Conservation (phyloP, 2,113 vertebrate species). For the Notarius lentiginosus region DNA sequence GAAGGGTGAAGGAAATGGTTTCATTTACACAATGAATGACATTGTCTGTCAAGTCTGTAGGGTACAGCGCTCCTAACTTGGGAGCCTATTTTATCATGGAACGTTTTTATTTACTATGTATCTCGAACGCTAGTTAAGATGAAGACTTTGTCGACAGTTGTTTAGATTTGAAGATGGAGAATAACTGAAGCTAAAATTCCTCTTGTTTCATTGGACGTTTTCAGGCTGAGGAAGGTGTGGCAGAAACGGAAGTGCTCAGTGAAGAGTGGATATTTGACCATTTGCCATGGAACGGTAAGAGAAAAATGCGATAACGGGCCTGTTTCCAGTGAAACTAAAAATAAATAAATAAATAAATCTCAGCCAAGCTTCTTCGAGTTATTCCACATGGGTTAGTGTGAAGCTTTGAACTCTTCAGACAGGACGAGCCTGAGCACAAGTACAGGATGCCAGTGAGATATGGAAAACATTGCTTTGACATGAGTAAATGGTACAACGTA, state of each 20-base stretch:
- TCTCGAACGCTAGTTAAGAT: not conserved
- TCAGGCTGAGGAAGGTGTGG: constrained; percentile 94
- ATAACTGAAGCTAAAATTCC: not conserved
- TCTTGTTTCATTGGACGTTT: not conserved
- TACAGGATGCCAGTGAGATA: constrained; percentile 27
- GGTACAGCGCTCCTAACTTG: not conserved
- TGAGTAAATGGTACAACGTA: not conserved
- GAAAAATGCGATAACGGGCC: too few relatives aligned
- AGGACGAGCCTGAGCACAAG: constrained; percentile 11
- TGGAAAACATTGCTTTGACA: not conserved
- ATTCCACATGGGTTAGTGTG: not conserved
- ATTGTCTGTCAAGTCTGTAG: not conserved
- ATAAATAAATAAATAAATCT: not conserved
- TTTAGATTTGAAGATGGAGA: not conserved
- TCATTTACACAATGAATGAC: not conserved
- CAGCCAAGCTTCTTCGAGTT: too few relatives aligned
- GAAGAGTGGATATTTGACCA: constrained; percentile 91
- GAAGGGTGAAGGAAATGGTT: constrained; percentile 79
- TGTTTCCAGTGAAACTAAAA: not conserved
- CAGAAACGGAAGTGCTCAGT: constrained; percentile 95
- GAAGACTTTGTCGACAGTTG: not conserved
- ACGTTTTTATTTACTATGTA: not conserved
- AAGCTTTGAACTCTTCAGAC: constrained; percentile 49
- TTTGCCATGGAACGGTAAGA: constrained; percentile 92
- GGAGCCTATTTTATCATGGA: not conserved